Evolutionary conservation across 2,113 vertebrate genomes (phyloP).

Genomic region (Gobius niger): DNA sequence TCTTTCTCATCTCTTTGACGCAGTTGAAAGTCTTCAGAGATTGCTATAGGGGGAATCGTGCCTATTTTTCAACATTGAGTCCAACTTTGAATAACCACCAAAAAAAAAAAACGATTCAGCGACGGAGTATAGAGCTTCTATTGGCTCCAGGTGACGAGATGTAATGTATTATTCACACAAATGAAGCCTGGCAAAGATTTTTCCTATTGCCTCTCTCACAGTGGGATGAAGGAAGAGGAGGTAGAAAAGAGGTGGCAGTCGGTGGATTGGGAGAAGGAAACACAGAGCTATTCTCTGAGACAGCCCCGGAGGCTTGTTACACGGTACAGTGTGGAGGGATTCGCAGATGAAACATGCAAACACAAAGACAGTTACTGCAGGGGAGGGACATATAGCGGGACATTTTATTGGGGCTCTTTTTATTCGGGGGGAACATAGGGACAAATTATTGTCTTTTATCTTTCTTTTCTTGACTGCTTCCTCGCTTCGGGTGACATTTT

Average conservation of each 20-base stretch:
- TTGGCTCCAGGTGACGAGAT: conserved; percentile 52
- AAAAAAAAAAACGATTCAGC: conserved; percentile 36
- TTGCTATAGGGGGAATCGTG: conserved; percentile 8
- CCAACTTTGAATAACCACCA: conserved; percentile 42
- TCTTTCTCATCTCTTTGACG: conserved; percentile 6
- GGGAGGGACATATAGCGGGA: conserved; percentile 11
- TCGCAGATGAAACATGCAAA: conserved; percentile 17
- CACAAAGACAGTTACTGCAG: conserved; percentile 24
- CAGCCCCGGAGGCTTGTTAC: conserved; percentile 27
- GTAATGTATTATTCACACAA: conserved; percentile 55
- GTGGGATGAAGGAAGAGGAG: conserved; percentile 17
- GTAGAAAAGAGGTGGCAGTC: conserved; percentile 21
- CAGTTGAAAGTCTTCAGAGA: conserved; percentile 1
- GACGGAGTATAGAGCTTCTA: conserved; percentile 30
- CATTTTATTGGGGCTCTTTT: conserved; percentile 14
- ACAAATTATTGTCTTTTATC: not conserved
- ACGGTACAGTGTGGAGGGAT: conserved; percentile 3
- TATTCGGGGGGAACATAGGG: conserved; percentile 2
- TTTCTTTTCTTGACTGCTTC: too few species aligned
- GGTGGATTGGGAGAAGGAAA: conserved; percentile 19
- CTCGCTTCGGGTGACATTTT: too few species aligned
- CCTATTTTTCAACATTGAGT: conserved; percentile 30
- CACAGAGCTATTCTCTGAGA: conserved; percentile 43
- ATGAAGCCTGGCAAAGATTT: conserved; percentile 39
- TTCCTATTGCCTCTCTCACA: conserved; percentile 26